Evolutionary conservation across 2,888 invertebrate genomes (phyloP).

Genomic region (Calephelis perditalis): DNA sequence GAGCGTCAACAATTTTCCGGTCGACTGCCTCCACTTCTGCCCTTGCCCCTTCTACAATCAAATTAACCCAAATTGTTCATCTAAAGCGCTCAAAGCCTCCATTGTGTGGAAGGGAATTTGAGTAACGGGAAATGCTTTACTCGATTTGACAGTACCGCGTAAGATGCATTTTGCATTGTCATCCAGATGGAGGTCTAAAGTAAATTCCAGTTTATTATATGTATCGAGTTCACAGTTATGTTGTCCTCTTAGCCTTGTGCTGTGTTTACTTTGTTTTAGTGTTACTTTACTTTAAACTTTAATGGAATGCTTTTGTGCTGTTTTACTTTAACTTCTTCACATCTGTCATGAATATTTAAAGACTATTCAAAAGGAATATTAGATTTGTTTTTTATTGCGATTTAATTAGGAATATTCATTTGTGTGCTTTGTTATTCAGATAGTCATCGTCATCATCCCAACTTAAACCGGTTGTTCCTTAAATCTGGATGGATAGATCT

Average conservation of each 20-base stretch:
- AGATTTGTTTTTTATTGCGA: too few relatives aligned
- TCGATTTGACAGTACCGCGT: conserved; percentile 19
- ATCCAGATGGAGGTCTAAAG: conserved; percentile 22
- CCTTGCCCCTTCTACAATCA: conserved; percentile 43
- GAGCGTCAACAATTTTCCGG: conserved; percentile 22
- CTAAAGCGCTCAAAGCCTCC: conserved; percentile 46
- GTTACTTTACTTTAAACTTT: too few relatives aligned
- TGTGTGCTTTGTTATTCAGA: too few relatives aligned
- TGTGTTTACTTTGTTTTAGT: too few relatives aligned
- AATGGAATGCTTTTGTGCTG: too few relatives aligned
- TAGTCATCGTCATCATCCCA: too few relatives aligned
- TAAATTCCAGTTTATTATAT: conserved; percentile 6
- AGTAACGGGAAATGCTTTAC: conserved; percentile 29
- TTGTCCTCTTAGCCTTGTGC: neutral
- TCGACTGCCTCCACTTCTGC: conserved; percentile 17
- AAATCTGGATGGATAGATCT: too few relatives aligned
- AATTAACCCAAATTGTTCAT: conserved; percentile 57
- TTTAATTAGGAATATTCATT: too few relatives aligned
- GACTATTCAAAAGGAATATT: too few relatives aligned
- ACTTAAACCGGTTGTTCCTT: too few relatives aligned
- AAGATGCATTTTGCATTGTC: conserved; percentile 23
- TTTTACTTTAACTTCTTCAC: too few relatives aligned
- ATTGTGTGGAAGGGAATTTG: conserved; percentile 59
- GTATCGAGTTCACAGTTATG: neutral
- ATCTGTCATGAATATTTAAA: too few relatives aligned